These are phyloP conservation scores for Drosophila flavopinicola DNA, from an alignment of 2,888 invertebrate species.

Conservation along the genomic window DNA sequence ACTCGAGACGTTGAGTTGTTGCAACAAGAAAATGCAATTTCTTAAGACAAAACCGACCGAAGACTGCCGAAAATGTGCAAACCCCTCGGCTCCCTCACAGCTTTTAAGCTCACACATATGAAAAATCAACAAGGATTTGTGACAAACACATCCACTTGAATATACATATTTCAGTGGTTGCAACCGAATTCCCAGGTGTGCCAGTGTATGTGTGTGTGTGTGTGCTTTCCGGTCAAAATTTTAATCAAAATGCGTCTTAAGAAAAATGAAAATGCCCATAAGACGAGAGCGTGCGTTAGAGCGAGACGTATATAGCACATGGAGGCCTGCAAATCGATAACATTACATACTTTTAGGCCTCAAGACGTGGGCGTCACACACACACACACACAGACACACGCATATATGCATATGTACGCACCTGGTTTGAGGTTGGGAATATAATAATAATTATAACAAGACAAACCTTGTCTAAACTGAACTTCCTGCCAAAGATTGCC, in stretches of 20 bases:
- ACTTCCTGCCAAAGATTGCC: constrained; percentile 13
- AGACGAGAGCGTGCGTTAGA: constrained; percentile 45
- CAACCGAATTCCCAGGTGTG: constrained; percentile 31
- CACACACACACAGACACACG: neutral
- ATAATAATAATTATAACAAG: constrained; percentile 72
- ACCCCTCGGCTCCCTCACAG: neutral
- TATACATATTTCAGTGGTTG: constrained; percentile 19
- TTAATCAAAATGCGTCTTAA: constrained; percentile 78
- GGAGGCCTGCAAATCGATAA: constrained; percentile 59
- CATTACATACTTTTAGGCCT: constrained; percentile 62
- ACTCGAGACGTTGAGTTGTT: constrained; percentile 21
- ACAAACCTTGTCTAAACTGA: constrained; percentile 16
- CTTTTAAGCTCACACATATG: constrained; percentile 7
- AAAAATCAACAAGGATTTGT: constrained; percentile 33
- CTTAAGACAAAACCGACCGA: no score
- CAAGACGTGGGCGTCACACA: constrained; percentile 49
- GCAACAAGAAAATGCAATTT: constrained; percentile 72
- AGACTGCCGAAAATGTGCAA: constrained; percentile 16
- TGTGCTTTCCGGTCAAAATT: constrained; percentile 56
- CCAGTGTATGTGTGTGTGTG: neutral
- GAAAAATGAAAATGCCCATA: constrained; percentile 63
- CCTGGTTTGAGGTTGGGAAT: constrained; percentile 15
- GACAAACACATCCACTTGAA: constrained; percentile 1
- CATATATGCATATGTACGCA: neutral
- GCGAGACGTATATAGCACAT: constrained; percentile 54